phyloP scores from a whole-genome alignment of 2,888 invertebrate genomes.

The Eretmocerus hayati region DNA sequence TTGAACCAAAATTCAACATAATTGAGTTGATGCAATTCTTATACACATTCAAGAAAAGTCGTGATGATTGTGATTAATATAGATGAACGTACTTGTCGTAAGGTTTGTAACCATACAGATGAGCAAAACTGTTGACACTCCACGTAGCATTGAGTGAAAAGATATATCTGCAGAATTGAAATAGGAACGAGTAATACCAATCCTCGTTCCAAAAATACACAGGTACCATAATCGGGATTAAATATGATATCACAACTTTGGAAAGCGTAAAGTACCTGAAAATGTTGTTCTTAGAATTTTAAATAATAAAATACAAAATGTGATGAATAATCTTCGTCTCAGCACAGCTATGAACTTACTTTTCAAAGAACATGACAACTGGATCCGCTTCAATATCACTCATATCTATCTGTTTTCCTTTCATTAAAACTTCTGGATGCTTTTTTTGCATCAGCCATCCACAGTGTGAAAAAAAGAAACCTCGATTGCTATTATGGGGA shows the following conservation, averaged over 20 bases:
- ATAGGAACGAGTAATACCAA: constrained; percentile 44
- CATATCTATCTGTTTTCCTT: constrained; percentile 71
- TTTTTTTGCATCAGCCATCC: constrained; percentile 90
- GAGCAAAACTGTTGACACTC: constrained; percentile 57
- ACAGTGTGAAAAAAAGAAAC: constrained; percentile 88
- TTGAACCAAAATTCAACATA: too few species aligned
- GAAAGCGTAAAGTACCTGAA: constrained; percentile 49
- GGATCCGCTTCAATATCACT: constrained; percentile 73
- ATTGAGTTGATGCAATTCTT: too few species aligned
- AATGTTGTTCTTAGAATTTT: too few species aligned
- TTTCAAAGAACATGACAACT: constrained; percentile 67
- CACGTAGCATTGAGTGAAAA: constrained; percentile 53
- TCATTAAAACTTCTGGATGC: constrained; percentile 73
- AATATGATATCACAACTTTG: constrained; percentile 51
- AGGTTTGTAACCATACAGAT: constrained; percentile 42
- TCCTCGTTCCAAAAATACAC: constrained; percentile 52
- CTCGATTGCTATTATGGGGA: constrained; percentile 73
- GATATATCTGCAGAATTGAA: constrained; percentile 49
- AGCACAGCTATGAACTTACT: too few species aligned
- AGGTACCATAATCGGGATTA: constrained; percentile 53
- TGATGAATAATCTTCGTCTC: background rate
- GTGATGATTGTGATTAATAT: too few species aligned
- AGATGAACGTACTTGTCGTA: constrained; percentile 41
- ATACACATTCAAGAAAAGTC: too few species aligned
- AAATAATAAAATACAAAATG: background rate